These are phyloP conservation scores for Falco naumanni DNA, from an alignment of 2,797 vertebrate genomes.

Conservation along the genomic window DNA sequence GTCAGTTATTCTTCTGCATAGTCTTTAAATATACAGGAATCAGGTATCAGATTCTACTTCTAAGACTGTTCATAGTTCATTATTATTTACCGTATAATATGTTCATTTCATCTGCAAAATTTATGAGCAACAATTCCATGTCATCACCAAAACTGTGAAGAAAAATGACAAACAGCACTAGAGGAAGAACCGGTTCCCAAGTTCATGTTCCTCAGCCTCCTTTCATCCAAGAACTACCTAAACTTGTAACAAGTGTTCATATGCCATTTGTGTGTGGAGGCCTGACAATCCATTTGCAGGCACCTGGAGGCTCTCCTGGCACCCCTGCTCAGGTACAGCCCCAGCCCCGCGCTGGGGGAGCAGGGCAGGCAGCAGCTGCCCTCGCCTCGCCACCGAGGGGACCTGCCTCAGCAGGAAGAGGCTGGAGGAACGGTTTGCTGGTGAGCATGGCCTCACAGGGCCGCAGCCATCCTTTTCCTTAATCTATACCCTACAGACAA, in stretches of 20 bases:
- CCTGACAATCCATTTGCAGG: too few species aligned
- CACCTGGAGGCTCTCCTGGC: not conserved
- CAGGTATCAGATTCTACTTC: fast-evolving
- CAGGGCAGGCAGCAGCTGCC: fast-evolving
- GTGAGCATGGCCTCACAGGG: too few species aligned
- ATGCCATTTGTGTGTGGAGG: not conserved
- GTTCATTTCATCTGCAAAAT: not conserved
- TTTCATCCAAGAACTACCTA: not conserved
- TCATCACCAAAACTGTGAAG: not conserved
- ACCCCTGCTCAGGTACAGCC: too few species aligned
- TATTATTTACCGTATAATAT: not conserved
- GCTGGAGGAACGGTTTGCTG: too few species aligned
- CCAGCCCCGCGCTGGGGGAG: not conserved
- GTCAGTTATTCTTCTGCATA: not conserved
- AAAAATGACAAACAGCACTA: not conserved
- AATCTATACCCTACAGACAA: not conserved
- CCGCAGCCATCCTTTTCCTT: not conserved
- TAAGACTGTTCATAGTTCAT: not conserved
- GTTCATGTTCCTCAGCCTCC: not conserved
- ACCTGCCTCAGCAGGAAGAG: not conserved
- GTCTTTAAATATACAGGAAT: not conserved
- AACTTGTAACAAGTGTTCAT: not conserved
- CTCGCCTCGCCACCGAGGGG: fast-evolving
- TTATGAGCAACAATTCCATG: not conserved
- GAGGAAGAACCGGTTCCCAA: not conserved